Evolutionary conservation across 2,888 invertebrate species (phyloP).

Genomic region (Mythimna ferrago): DNA sequence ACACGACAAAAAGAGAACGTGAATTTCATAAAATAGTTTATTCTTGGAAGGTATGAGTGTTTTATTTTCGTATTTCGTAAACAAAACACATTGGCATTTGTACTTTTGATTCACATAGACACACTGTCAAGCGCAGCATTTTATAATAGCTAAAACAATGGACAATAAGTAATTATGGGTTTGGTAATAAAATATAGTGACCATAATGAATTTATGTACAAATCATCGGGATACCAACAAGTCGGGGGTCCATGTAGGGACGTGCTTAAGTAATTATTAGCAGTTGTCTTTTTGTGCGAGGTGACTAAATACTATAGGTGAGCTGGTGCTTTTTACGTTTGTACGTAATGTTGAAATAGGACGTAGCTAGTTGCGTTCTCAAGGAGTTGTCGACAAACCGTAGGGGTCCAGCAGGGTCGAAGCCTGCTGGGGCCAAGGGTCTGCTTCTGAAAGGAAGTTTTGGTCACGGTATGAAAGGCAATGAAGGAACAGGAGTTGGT

Average conservation of each 20-base stretch:
- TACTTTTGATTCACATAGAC: constrained; percentile 47
- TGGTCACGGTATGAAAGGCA: too few species aligned
- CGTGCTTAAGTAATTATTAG: constrained; percentile 76
- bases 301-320: constrained; percentile 70
- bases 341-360: constrained; percentile 47
- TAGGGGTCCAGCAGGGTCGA: too few species aligned
- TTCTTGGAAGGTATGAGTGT: background rate
- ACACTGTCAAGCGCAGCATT: constrained; percentile 61
- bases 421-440: too few species aligned
- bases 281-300: constrained; percentile 72
- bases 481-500: too few species aligned
- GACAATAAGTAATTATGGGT: constrained; percentile 75
- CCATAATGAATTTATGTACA: constrained; percentile 79
- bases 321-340: constrained; percentile 53
- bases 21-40: constrained; percentile 10
- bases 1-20: constrained; percentile 9
- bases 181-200: constrained; percentile 71
- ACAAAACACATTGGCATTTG: constrained; percentile 46
- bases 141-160: constrained; percentile 70
- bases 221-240: constrained; percentile 82
- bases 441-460: too few species aligned
- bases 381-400: too few species aligned
- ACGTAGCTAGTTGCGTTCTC: constrained; percentile 36
- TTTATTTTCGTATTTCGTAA: constrained; percentile 18
- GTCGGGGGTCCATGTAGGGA: constrained; percentile 72